Percentiles rank a stretch among this genome's conserved stretches.
phyloP scores from a whole-genome alignment of 2,888 invertebrate genomes.

The Sclerodermus sp. region DNA sequence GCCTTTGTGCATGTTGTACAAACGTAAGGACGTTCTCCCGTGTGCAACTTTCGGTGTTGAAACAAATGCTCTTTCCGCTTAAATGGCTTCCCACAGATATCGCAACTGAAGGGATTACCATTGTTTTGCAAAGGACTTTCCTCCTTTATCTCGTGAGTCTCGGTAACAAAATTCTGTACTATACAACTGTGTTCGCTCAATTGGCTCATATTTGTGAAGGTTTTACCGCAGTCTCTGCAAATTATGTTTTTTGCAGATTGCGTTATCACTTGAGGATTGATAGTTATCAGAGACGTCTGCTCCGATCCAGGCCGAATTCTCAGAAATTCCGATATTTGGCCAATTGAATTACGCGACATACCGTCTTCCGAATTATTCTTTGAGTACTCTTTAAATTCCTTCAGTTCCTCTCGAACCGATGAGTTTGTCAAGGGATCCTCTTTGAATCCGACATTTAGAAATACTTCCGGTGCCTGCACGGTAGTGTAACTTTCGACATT shows the following conservation, averaged over 20 bases:
- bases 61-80: slow-evolving; percentile 71
- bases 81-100: slow-evolving; percentile 66
- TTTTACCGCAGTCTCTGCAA: slow-evolving; percentile 55
- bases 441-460: slow-evolving; percentile 50
- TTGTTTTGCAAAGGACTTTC: slow-evolving; percentile 38
- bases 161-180: slow-evolving; percentile 25
- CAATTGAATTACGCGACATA: slow-evolving; percentile 48
- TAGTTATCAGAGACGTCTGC: slow-evolving; percentile 44
- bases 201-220: slow-evolving; percentile 43
- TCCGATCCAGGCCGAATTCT: slow-evolving; percentile 49
- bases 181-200: slow-evolving; percentile 47
- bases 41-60: slow-evolving; percentile 69
- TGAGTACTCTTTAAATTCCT: slow-evolving; percentile 47
- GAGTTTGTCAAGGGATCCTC: slow-evolving; percentile 40
- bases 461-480: slow-evolving; percentile 51
- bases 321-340: slow-evolving; percentile 53
- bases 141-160: slow-evolving; percentile 27
- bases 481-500: slow-evolving; percentile 47
- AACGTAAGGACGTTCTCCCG: slow-evolving; percentile 68
- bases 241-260: slow-evolving; percentile 36
- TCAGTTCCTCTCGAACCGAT: slow-evolving; percentile 44
- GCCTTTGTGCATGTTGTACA: slow-evolving; percentile 69
- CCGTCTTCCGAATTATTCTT: slow-evolving; percentile 44
- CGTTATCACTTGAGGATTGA: slow-evolving; percentile 50
- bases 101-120: slow-evolving; percentile 58